Base-by-base conservation (phyloP, 1,140 invertebrate genomes). In the Drosophila littoralis region DNA sequence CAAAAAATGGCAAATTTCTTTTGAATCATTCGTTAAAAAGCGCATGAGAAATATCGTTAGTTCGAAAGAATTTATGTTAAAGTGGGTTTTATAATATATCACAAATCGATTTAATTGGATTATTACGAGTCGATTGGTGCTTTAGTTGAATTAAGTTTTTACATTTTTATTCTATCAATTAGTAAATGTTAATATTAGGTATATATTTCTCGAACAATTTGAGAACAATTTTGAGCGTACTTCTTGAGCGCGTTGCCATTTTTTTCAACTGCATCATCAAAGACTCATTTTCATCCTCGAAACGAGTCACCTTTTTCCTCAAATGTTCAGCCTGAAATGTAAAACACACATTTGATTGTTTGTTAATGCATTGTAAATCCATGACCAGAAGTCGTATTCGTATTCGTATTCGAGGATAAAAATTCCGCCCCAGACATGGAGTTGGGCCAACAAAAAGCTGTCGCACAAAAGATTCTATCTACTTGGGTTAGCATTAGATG, bases 241-340 rank as follows among this genome's bases (percentile, higher is more conserved):
- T 96, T 95, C 94, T 95, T 93, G 95, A 95, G 93, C 95, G 95
- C 91, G 95, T 95, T 93, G 97, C 97, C 96, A 98, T 97, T 95
- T 97, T 98, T 94, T 98, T 97, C 90, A 98, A 95, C 94, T 98
- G 97, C 93, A 97, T 94, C 91, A 96, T 95, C 93, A 98, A 94
- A 64, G 96, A 97, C 93, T 98, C 97, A 94, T 98, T 98, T 94
- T 98, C 97, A 92, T 98, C 97, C 94, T 98, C 97, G 88, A 98
- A 94, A 74, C 97, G 95, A 74, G 95, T 95, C 76, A 96, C 94
- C 93, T 97, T 97, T 94, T 96, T 97, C 92, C 97, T 94, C 88
- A 97, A 95, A 92, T 95, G 96, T 94, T 96, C 94, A 89, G 95
- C 95, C 95, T 96, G 94, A 93, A 95, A 92, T 72, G 66, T 76